Percentiles rank a stretch among this genome's conserved stretches.
These are phyloP conservation scores for Solea senegalensis DNA, from an alignment of 2,113 vertebrate genomes.

Conservation along the genomic window DNA sequence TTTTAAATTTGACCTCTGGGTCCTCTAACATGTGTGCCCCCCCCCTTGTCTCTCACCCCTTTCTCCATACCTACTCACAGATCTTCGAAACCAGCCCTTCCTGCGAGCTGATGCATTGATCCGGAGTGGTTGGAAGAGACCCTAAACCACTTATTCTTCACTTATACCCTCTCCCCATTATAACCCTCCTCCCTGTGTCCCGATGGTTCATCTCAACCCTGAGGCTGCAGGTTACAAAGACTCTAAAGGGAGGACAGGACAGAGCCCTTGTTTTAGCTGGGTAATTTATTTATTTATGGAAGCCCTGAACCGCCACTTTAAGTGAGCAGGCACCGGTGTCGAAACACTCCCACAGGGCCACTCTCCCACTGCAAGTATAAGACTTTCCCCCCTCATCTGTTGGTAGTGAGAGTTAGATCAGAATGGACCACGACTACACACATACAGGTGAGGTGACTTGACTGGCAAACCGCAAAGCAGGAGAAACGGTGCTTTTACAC, in stretches of 20 bases:
- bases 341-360: constrained; percentile 59
- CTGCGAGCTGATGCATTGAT: constrained; percentile 85
- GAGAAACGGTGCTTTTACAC: constrained; percentile 32
- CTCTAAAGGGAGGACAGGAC: constrained; percentile 67
- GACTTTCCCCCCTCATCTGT: constrained; percentile 35
- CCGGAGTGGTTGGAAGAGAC: constrained; percentile 85
- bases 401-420: constrained; percentile 12
- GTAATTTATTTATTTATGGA: constrained; percentile 85
- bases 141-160: constrained; percentile 77
- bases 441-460: constrained; percentile 41
- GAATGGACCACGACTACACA: constrained; percentile 1
- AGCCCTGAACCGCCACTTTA: constrained; percentile 69
- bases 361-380: constrained; percentile 31
- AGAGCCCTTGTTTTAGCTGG: constrained; percentile 68
- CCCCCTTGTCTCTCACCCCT: constrained; percentile 59
- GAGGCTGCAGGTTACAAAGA: constrained; percentile 76
- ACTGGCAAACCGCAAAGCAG: constrained; percentile 8
- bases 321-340: constrained; percentile 58
- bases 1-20: constrained; percentile 36
- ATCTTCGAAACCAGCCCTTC: constrained; percentile 87
- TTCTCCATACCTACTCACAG: constrained; percentile 79
- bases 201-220: constrained; percentile 59
- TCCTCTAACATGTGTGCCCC: constrained; percentile 71
- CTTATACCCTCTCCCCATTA: constrained; percentile 51
- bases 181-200: constrained; percentile 58